A percentile compares a stretch with the other conserved stretches of the same genome.
Conservation (phyloP, 2,888 invertebrate species). For the Xylota sylvarum region DNA sequence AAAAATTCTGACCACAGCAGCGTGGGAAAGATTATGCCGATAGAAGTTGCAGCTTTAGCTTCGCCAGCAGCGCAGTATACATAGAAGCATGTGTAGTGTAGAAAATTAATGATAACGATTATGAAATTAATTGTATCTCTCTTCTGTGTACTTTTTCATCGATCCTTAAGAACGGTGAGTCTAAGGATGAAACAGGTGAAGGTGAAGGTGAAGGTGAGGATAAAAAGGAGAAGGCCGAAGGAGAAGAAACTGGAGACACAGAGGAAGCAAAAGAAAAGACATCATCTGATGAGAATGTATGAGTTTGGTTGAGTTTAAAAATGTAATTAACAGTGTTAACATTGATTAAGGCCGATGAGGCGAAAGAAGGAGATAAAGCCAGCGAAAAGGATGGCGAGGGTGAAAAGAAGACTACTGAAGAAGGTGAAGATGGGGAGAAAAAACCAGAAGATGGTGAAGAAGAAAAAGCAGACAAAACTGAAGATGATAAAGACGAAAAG, state of each 20-base stretch:
- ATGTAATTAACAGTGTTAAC: conserved; percentile 61
- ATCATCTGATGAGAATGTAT: conserved; percentile 63
- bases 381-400: conserved; percentile 68
- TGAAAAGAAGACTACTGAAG: conserved; percentile 20
- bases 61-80: conserved; percentile 41
- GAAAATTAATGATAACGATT: conserved; percentile 29
- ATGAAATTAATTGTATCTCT: conserved; percentile 26
- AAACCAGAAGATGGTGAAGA: conserved; percentile 39
- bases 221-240: conserved; percentile 51
- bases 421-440: conserved; percentile 42
- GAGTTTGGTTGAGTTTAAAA: conserved; percentile 59
- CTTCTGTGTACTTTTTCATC: conserved; percentile 19
- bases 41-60: conserved; percentile 62
- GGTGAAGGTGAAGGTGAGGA: conserved; percentile 50
- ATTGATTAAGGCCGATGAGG: conserved; percentile 74
- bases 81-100: conserved; percentile 66
- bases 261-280: conserved; percentile 64
- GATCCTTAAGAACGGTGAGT: conserved; percentile 61
- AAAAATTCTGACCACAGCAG: conserved; percentile 47
- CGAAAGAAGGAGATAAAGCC: conserved; percentile 53
- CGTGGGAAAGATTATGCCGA: conserved; percentile 43
- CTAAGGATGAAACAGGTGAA: conserved; percentile 67
- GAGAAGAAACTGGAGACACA: conserved; percentile 25
- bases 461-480: conserved; percentile 63
- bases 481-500: conserved; percentile 12